Conservation (phyloP, 30 jellyfish, hydroid and myxozoan genomes). For the Turritopsis rubra region DNA sequence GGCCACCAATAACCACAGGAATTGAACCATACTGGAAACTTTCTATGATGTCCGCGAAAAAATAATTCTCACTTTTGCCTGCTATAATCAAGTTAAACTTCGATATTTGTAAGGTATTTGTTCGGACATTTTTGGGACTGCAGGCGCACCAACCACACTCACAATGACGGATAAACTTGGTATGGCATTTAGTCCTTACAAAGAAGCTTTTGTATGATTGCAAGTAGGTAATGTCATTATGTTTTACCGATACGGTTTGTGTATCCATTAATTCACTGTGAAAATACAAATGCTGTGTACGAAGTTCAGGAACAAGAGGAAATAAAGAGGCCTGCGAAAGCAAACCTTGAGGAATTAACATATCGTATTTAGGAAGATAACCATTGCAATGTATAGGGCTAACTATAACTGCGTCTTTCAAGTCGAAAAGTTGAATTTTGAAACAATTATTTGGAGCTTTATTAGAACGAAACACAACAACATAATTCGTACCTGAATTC, state of each 20-base stretch:
- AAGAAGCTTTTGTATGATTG: neutral
- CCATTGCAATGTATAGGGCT: conserved; percentile 25
- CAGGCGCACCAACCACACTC: neutral
- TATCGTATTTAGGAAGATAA: conserved; percentile 36
- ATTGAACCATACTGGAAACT: conserved; percentile 31
- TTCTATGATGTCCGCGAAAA: conserved; percentile 6
- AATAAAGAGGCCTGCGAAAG: neutral
- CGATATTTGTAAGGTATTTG: neutral
- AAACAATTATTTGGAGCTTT: conserved; percentile 38
- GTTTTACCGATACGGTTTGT: neutral
- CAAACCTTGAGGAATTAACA: conserved; percentile 27
- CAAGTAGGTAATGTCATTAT: no score
- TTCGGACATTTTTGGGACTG: neutral
- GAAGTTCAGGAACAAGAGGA: conserved; percentile 11
- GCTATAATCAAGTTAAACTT: neutral
- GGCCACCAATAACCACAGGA: conserved; percentile 52
- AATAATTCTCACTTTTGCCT: neutral
- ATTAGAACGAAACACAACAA: conserved; percentile 24
- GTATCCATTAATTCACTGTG: neutral
- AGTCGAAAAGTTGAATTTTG: conserved; percentile 21
- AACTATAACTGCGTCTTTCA: conserved; percentile 30
- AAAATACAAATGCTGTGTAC: neutral
- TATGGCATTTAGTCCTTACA: neutral
- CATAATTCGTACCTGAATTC: conserved; percentile 55
- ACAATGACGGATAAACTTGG: neutral